Conservation (phyloP, 2,888 invertebrate genomes). For the Lithodes maja region DNA sequence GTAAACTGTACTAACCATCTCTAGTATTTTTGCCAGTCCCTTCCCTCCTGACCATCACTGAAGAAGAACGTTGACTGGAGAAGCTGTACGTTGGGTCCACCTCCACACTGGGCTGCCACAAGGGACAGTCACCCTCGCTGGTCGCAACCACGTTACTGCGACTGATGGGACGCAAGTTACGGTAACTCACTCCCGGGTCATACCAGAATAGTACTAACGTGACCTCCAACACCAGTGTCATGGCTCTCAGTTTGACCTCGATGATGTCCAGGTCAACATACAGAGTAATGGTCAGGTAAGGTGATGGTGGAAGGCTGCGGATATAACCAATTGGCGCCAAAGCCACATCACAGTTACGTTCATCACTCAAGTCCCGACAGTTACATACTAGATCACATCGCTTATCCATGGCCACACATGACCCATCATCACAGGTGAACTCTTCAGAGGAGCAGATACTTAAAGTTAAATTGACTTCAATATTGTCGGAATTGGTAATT, state of each 20-base stretch:
- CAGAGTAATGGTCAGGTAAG: neutral
- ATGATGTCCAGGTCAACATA: slow-evolving; percentile 22
- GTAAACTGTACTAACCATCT: slow-evolving; percentile 28
- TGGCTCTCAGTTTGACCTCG: slow-evolving; percentile 28
- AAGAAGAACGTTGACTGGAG: neutral
- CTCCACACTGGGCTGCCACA: slow-evolving; percentile 37
- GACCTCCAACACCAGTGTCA: slow-evolving; percentile 35
- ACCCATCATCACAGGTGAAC: slow-evolving; percentile 52
- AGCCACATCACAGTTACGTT: slow-evolving; percentile 40
- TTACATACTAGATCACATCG: slow-evolving; percentile 43
- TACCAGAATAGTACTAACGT: slow-evolving; percentile 36
- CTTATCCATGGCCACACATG: slow-evolving; percentile 38
- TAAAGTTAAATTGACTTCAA: slow-evolving; percentile 23
- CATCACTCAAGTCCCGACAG: slow-evolving; percentile 54
- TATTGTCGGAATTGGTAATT: neutral
- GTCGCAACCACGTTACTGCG: slow-evolving; percentile 18
- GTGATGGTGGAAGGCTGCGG: slow-evolving; percentile 30
- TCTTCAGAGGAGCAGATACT: slow-evolving; percentile 38
- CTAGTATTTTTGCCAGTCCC: slow-evolving; percentile 19
- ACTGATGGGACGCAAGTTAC: slow-evolving; percentile 21
- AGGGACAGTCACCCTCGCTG: neutral
- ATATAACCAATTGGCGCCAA: slow-evolving; percentile 30
- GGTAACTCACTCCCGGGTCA: slow-evolving; percentile 22
- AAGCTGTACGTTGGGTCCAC: slow-evolving; percentile 35
- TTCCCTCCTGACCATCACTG: slow-evolving; percentile 36